Percentiles rank a stretch among this genome's conserved stretches.
phyloP scores from a whole-genome alignment of 2,888 invertebrate species.

The Heteromyza rotundicornis region DNA sequence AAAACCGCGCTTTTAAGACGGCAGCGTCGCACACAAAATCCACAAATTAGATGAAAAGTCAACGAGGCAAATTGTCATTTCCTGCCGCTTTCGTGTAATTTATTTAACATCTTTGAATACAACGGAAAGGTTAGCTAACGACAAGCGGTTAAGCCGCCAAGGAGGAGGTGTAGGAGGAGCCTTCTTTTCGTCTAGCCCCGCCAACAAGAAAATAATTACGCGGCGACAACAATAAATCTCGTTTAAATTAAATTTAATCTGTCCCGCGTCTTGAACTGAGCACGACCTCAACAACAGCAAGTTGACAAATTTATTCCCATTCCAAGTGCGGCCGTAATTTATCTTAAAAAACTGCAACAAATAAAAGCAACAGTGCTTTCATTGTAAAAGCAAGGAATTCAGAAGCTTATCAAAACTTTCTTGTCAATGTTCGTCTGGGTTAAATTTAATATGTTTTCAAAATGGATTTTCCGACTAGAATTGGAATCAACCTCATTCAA shows the following conservation, averaged over 20 bases:
- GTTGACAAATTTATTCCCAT: too few species aligned
- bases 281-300: not conserved
- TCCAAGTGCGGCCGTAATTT: too few species aligned
- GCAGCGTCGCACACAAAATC: conserved; percentile 18
- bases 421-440: too few species aligned
- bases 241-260: conserved; percentile 22
- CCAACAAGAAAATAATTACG: conserved; percentile 14
- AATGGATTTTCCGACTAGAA: too few species aligned
- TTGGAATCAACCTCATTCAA: too few species aligned
- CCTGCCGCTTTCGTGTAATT: conserved; percentile 18
- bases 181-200: not conserved
- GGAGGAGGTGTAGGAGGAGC: not conserved
- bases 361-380: too few species aligned
- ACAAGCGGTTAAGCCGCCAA: too few species aligned
- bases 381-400: too few species aligned
- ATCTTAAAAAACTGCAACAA: too few species aligned
- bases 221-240: conserved; percentile 26
- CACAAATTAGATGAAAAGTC: conserved; percentile 38
- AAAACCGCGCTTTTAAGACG: conserved; percentile 39
- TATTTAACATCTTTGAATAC: not conserved
- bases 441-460: too few species aligned
- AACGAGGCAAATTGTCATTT: conserved; percentile 50
- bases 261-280: not conserved
- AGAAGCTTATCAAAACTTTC: too few species aligned
- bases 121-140: not conserved